These are phyloP conservation scores for Corydoras sp. DNA, from an alignment of 2,113 vertebrate genomes.

Conservation along the genomic window DNA sequence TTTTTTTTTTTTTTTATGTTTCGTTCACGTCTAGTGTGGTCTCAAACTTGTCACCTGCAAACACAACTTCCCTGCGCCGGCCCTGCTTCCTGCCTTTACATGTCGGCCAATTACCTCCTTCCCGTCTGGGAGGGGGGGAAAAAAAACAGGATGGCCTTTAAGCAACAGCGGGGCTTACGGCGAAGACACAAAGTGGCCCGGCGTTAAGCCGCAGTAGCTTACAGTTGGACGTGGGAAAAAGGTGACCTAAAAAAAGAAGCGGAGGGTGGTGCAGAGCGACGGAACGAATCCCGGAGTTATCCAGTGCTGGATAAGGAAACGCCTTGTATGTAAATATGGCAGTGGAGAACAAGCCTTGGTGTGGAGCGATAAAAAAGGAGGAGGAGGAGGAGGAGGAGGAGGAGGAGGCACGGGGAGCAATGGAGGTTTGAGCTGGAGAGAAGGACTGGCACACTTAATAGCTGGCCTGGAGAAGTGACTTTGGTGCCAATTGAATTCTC, in stretches of 20 bases:
- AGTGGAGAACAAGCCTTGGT: too few relatives aligned
- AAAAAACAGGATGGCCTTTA: constrained; percentile 36
- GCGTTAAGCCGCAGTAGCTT: not conserved
- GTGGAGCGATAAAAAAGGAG: too few relatives aligned
- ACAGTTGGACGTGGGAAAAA: not conserved
- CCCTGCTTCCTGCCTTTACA: constrained; percentile 62
- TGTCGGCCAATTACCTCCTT: constrained; percentile 52
- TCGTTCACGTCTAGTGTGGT: constrained; percentile 49
- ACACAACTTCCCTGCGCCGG: constrained; percentile 45
- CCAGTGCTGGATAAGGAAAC: too few relatives aligned
- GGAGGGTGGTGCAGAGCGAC: constrained; percentile 19
- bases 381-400: too few relatives aligned
- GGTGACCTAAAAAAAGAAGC: not conserved
- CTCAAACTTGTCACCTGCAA: constrained; percentile 53
- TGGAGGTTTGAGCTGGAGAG: too few relatives aligned
- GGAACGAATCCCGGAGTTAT: constrained; percentile 1
- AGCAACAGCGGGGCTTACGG: constrained; percentile 18
- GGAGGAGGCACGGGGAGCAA: too few relatives aligned
- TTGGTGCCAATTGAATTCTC: too few relatives aligned
- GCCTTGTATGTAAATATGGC: too few relatives aligned
- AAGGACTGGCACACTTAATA: too few relatives aligned
- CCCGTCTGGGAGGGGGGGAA: constrained; percentile 47
- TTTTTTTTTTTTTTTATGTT: constrained; percentile 45
- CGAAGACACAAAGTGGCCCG: constrained; percentile 1
- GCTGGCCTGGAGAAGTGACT: too few relatives aligned